Percentiles rank a stretch among this genome's conserved stretches.
Conservation (phyloP, 2,797 vertebrate species). For the Pseudochaenichthys georgianus region DNA sequence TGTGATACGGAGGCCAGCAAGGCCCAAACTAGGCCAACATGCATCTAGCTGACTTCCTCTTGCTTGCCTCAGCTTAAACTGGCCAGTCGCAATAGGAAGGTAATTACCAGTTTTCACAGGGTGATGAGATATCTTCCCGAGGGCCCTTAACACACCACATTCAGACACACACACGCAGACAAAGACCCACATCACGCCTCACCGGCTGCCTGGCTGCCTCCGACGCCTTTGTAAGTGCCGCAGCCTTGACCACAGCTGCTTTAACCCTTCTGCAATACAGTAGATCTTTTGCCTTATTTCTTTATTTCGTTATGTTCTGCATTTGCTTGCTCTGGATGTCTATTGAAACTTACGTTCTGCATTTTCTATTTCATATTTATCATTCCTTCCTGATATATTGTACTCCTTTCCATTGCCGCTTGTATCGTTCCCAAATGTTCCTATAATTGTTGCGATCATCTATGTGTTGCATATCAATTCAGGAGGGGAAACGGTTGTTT, state of each 20-base stretch:
- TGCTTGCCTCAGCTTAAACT: conserved; percentile 87
- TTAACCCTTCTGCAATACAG: conserved; percentile 23
- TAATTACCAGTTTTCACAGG: conserved; percentile 79
- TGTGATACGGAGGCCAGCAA: conserved; percentile 89
- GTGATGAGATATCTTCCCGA: conserved; percentile 74
- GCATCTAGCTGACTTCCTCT: conserved; percentile 67
- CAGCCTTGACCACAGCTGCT: conserved; percentile 63
- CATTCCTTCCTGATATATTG: background rate
- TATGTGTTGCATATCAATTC: conserved; percentile 1
- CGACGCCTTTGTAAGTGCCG: conserved; percentile 64
- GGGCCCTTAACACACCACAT: conserved; percentile 45
- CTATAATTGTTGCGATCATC: background rate
- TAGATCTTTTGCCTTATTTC: conserved; percentile 1
- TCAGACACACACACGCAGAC: conserved; percentile 9
- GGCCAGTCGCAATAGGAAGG: conserved; percentile 72
- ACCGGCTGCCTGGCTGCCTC: conserved; percentile 39
- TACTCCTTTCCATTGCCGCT: background rate
- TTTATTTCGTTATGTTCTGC: background rate
- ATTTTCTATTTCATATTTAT: background rate
- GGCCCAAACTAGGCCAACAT: conserved; percentile 82
- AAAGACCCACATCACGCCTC: conserved; percentile 37
- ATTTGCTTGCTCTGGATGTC: background rate
- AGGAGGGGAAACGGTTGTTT: background rate
- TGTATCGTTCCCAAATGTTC: background rate
- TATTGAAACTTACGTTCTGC: background rate